Conservation (phyloP, 2,797 vertebrate species). For the Lophotriccus pileatus region DNA sequence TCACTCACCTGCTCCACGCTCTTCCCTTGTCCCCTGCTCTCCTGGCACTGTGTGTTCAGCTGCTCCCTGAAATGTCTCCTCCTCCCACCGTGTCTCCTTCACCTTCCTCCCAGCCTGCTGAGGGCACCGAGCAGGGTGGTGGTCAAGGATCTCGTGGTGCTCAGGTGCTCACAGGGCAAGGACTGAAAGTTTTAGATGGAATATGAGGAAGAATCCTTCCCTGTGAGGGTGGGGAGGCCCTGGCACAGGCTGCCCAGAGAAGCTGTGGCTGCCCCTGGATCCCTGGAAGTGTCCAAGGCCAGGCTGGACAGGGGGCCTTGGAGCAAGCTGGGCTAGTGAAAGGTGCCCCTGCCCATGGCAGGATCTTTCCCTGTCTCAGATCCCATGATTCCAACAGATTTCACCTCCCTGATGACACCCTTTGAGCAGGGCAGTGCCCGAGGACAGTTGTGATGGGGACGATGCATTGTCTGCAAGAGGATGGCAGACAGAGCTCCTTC, state of each 20-base stretch:
- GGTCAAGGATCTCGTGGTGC: not conserved
- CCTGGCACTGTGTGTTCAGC: not conserved
- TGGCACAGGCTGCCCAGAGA: not conserved
- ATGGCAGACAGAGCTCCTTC: not conserved
- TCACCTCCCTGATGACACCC: not conserved
- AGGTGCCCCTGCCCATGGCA: not conserved
- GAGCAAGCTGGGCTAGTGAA: accelerated
- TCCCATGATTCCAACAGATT: not conserved
- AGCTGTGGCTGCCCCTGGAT: not conserved
- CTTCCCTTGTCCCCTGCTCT: not conserved
- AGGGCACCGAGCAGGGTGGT: not conserved
- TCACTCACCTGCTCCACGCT: not conserved
- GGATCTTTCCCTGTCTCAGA: not conserved
- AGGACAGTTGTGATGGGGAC: not conserved
- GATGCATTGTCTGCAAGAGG: accelerated
- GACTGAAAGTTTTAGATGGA: not conserved
- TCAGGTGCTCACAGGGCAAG: not conserved
- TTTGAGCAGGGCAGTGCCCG: not conserved
- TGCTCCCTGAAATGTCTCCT: not conserved
- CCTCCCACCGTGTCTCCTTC: not conserved
- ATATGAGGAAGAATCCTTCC: not conserved
- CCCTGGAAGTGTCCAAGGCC: too few relatives aligned
- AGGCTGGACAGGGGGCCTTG: accelerated
- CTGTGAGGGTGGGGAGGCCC: accelerated
- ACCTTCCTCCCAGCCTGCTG: not conserved